These are phyloP conservation scores for Nasalis larvatus DNA, from an alignment of 2,113 vertebrate species.

Conservation along the genomic window DNA sequence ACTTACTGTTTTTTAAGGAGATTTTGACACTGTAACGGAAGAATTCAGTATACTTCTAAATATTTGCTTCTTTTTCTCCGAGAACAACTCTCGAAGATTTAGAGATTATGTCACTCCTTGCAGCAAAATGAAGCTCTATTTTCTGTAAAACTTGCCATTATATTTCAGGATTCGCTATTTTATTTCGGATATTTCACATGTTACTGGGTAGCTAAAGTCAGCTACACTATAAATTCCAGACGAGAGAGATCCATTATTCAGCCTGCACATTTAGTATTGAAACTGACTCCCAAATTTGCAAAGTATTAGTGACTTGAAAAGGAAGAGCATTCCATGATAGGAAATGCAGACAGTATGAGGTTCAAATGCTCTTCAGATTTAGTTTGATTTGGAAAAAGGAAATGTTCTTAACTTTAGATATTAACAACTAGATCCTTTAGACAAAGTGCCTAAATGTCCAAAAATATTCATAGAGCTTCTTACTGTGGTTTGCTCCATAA, in stretches of 20 bases:
- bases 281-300: not conserved
- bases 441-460: not conserved
- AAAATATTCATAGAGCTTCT: not conserved
- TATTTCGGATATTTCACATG: not conserved
- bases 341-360: not conserved
- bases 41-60: conserved; percentile 19
- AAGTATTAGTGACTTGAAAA: not conserved
- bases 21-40: conserved; percentile 33
- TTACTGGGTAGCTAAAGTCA: not conserved
- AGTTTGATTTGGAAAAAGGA: not conserved
- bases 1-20: not conserved
- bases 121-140: conserved; percentile 9
- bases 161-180: not conserved
- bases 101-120: not conserved
- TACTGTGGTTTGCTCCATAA: not conserved
- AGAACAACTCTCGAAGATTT: not conserved
- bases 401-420: not conserved
- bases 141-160: conserved; percentile 35
- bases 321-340: not conserved
- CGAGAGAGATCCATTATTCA: not conserved
- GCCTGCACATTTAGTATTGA: not conserved
- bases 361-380: not conserved
- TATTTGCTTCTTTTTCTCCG: conserved; percentile 22
- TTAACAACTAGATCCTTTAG: not conserved
- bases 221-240: not conserved